phyloP scores from a whole-genome alignment of 1,140 invertebrate genomes.

The Chlorops oryzae region DNA sequence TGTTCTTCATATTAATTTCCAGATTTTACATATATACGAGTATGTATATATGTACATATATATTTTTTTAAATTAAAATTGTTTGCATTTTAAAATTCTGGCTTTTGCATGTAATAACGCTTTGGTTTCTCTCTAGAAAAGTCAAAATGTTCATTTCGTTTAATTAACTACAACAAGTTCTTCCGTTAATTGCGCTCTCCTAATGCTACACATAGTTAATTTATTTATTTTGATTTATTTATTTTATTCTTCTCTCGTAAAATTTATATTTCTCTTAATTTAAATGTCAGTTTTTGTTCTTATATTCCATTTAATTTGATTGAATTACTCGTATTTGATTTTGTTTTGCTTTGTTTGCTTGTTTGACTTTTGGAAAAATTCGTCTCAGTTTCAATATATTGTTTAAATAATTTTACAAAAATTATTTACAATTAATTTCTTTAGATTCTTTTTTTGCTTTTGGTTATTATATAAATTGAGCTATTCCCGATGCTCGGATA shows the following conservation, averaged over 20 bases:
- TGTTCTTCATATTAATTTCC: neutral
- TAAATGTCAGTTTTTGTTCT: no score
- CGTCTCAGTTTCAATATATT: no score
- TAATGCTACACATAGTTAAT: neutral
- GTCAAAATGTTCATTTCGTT: neutral
- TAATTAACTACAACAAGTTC: neutral
- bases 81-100: neutral
- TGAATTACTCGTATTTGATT: no score
- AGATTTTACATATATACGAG: neutral
- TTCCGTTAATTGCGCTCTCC: neutral
- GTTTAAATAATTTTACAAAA: no score
- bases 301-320: no score
- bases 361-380: no score
- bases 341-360: no score
- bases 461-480: neutral
- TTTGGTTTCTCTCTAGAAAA: neutral
- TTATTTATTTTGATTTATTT: neutral
- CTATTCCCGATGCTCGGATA: no score
- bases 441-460: neutral
- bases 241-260: no score
- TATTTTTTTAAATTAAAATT: neutral
- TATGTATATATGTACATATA: neutral
- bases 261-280: no score
- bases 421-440: no score
- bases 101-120: neutral